Conservation (phyloP, 2,113 vertebrate genomes). For the Thermophis baileyi region DNA sequence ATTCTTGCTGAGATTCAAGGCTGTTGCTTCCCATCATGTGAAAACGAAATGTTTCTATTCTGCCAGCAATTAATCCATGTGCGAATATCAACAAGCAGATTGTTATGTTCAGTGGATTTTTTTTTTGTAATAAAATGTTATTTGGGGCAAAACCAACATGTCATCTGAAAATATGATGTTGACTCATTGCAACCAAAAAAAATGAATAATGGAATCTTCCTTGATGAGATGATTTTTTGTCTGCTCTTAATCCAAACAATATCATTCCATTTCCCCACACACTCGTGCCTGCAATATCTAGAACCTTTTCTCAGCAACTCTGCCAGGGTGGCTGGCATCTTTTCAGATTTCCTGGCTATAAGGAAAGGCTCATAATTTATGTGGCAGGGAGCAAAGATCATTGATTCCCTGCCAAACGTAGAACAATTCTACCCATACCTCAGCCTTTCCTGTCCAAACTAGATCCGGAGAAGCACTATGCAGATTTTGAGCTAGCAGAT, state of each 20-base stretch:
- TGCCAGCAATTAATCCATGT: background rate
- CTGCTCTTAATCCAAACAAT: background rate
- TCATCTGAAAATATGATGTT: background rate
- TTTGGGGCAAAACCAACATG: background rate
- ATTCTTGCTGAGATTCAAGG: background rate
- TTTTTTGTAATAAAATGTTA: background rate
- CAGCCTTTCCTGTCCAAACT: background rate
- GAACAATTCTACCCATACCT: background rate
- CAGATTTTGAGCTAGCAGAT: background rate
- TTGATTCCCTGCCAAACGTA: background rate
- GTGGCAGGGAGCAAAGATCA: background rate
- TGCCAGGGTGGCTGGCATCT: background rate
- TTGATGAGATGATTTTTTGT: background rate
- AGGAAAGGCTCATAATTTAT: background rate
- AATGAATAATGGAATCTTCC: background rate
- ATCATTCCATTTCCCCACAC: background rate
- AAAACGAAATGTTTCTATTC: background rate
- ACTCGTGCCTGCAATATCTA: background rate
- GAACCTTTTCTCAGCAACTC: background rate
- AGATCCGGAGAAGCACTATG: too few relatives aligned
- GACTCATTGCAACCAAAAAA: background rate
- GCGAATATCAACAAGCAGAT: constrained; percentile 4
- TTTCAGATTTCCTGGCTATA: background rate
- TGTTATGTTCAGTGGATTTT: background rate
- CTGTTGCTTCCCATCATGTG: background rate